Percentiles rank a stretch among this genome's conserved stretches.
These are phyloP conservation scores for Hippasteria phrygiana DNA, from an alignment of 53 echinoderm and acorn worm species.

Conservation along the genomic window DNA sequence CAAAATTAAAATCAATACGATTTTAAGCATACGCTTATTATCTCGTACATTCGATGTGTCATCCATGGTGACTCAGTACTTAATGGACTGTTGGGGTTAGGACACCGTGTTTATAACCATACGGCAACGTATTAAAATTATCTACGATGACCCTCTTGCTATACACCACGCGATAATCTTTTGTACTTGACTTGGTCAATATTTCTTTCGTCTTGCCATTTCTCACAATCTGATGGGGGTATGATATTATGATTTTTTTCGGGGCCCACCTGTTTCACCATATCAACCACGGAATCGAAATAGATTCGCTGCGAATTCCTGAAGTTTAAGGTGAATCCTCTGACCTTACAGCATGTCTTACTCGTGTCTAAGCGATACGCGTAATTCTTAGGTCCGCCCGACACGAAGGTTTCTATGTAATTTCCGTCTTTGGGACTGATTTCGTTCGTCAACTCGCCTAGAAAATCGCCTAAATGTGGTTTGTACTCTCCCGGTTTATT, in stretches of 20 bases:
- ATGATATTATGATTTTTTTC: neutral
- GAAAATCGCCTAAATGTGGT: slow-evolving; percentile 68
- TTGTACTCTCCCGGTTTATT: slow-evolving; percentile 39
- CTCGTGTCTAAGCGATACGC: slow-evolving; percentile 68
- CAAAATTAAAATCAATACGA: too few relatives aligned
- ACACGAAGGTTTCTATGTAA: slow-evolving; percentile 23
- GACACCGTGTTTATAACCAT: slow-evolving; percentile 57
- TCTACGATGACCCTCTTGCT: slow-evolving; percentile 67
- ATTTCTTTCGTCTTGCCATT: slow-evolving; percentile 38
- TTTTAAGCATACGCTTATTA: too few relatives aligned
- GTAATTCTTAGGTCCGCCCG: slow-evolving; percentile 65
- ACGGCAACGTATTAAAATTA: slow-evolving; percentile 68
- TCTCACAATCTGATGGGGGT: slow-evolving; percentile 41
- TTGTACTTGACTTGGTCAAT: slow-evolving; percentile 25
- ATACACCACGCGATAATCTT: slow-evolving; percentile 67
- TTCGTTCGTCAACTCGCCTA: slow-evolving; percentile 74
- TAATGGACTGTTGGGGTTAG: too few relatives aligned
- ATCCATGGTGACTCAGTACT: too few relatives aligned
- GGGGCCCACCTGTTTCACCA: slow-evolving; percentile 59
- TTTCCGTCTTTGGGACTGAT: slow-evolving; percentile 32
- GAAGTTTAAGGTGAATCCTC: slow-evolving; percentile 64
- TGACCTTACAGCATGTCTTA: too few relatives aligned
- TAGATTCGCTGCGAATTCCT: slow-evolving; percentile 60
- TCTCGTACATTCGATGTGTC: too few relatives aligned
- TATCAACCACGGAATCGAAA: slow-evolving; percentile 59